phyloP scores from a whole-genome alignment of 2,888 invertebrate genomes.

The Hedychridium roseum region DNA sequence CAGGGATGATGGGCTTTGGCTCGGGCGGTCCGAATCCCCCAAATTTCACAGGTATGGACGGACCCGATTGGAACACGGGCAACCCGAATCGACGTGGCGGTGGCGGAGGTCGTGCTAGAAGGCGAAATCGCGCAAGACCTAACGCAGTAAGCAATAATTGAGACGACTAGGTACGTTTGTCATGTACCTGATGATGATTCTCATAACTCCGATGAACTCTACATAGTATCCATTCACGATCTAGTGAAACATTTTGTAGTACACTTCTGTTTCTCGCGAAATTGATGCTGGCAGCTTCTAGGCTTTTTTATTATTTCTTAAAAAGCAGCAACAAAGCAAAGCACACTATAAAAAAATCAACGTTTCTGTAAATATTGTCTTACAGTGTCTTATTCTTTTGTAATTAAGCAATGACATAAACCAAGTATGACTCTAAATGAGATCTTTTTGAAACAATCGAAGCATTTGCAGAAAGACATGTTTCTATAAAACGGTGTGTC shows the following conservation, averaged over 20 bases:
- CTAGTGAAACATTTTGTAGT: neutral
- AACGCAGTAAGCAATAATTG: constrained; percentile 45
- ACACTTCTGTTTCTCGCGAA: too few species aligned
- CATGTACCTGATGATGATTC: constrained; percentile 43
- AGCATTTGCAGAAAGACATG: too few species aligned
- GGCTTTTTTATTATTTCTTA: too few species aligned
- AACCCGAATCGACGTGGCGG: constrained; percentile 39
- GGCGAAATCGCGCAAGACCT: constrained; percentile 53
- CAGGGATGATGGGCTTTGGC: constrained; percentile 38
- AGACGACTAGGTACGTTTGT: constrained; percentile 33
- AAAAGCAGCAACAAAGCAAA: too few species aligned
- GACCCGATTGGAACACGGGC: constrained; percentile 48
- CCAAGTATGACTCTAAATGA: too few species aligned
- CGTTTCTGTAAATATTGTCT: too few species aligned
- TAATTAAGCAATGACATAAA: too few species aligned
- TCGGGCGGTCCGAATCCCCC: constrained; percentile 41
- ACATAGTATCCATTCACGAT: neutral
- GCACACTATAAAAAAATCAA: too few species aligned
- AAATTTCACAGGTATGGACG: constrained; percentile 44
- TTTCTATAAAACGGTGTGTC: too few species aligned
- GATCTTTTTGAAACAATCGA: too few species aligned
- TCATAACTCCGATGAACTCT: constrained; percentile 16
- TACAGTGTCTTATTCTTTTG: too few species aligned
- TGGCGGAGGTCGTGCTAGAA: constrained; percentile 44
- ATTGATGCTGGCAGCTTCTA: too few species aligned